A percentile compares a stretch with the other conserved stretches of the same genome.
Conservation (phyloP, 2,888 invertebrate genomes). For the Anthophora plumipes region DNA sequence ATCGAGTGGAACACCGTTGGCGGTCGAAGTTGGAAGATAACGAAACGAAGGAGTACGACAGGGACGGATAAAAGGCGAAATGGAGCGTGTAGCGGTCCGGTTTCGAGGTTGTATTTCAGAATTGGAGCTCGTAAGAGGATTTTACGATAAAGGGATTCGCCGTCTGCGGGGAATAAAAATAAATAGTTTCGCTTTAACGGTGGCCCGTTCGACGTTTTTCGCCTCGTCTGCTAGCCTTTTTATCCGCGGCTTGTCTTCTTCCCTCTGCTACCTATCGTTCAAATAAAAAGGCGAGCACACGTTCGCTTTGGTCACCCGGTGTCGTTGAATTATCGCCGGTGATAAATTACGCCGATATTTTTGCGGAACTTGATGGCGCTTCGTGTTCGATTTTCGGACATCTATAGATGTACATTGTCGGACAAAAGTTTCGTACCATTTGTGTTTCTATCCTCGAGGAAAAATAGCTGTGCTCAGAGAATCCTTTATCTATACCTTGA, state of each 20-base stretch:
- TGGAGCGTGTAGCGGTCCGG: slow-evolving; percentile 30
- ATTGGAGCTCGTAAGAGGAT: slow-evolving; percentile 54
- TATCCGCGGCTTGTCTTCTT: background rate
- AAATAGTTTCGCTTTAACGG: slow-evolving; percentile 26
- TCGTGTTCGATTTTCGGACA: slow-evolving; percentile 23
- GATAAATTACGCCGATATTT: slow-evolving; percentile 7
- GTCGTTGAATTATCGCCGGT: slow-evolving; percentile 4
- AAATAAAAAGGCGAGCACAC: background rate
- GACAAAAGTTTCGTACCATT: too few species aligned
- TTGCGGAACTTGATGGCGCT: background rate
- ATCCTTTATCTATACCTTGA: too few species aligned
- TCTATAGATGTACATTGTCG: too few species aligned
- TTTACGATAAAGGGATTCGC: slow-evolving; percentile 55
- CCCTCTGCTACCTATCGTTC: background rate
- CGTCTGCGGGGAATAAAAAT: slow-evolving; percentile 35
- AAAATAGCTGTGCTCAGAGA: too few species aligned
- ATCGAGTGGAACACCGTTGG: background rate
- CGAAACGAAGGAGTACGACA: background rate
- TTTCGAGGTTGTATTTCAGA: slow-evolving; percentile 46
- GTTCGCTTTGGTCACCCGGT: background rate
- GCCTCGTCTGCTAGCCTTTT: background rate
- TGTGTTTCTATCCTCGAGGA: background rate
- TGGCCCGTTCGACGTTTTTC: background rate
- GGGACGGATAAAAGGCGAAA: slow-evolving; percentile 36
- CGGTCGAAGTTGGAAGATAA: slow-evolving; percentile 18